These are phyloP conservation scores for Micrasema longulum DNA, from an alignment of 1,140 invertebrate species.

Conservation along the genomic window DNA sequence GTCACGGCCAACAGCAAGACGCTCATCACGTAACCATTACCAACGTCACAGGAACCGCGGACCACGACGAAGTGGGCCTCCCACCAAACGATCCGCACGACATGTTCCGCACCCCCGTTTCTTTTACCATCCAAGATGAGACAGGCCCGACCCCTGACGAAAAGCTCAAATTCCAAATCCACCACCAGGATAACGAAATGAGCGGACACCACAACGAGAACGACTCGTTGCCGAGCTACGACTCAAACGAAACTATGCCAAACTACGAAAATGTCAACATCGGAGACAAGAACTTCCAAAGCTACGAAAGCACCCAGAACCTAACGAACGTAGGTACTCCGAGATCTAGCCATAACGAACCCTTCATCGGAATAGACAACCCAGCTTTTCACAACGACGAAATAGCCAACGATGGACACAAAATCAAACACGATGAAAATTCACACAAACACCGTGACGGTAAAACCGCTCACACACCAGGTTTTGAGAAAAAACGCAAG, in stretches of 20 bases:
- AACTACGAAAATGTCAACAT: slow-evolving; percentile 33
- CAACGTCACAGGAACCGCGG: slow-evolving; percentile 9
- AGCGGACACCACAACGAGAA: slow-evolving; percentile 40
- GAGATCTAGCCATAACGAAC: slow-evolving; percentile 23
- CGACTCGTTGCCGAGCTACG: slow-evolving; percentile 47
- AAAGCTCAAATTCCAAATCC: slow-evolving; percentile 38
- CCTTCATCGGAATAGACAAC: slow-evolving; percentile 43
- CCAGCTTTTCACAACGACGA: slow-evolving; percentile 48
- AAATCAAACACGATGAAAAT: slow-evolving; percentile 30
- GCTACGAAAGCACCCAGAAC: slow-evolving; percentile 52
- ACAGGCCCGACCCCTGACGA: slow-evolving; percentile 34
- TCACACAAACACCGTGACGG: slow-evolving; percentile 18
- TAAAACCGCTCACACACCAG: slow-evolving; percentile 6
- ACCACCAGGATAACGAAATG: slow-evolving; percentile 30
- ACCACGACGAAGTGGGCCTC: slow-evolving; percentile 16
- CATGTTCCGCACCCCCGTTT: slow-evolving; percentile 39
- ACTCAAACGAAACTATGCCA: slow-evolving; percentile 33
- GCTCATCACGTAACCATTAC: slow-evolving; percentile 33
- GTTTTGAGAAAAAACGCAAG: slow-evolving; percentile 36
- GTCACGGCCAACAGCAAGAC: slow-evolving; percentile 21
- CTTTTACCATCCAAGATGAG: slow-evolving; percentile 49
- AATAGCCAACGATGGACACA: neutral
- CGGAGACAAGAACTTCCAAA: slow-evolving; percentile 47
- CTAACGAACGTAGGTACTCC: slow-evolving; percentile 41
- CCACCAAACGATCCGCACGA: slow-evolving; percentile 45